These are phyloP conservation scores for Pandemis corylana DNA, from an alignment of 2,888 invertebrate genomes.

Conservation along the genomic window DNA sequence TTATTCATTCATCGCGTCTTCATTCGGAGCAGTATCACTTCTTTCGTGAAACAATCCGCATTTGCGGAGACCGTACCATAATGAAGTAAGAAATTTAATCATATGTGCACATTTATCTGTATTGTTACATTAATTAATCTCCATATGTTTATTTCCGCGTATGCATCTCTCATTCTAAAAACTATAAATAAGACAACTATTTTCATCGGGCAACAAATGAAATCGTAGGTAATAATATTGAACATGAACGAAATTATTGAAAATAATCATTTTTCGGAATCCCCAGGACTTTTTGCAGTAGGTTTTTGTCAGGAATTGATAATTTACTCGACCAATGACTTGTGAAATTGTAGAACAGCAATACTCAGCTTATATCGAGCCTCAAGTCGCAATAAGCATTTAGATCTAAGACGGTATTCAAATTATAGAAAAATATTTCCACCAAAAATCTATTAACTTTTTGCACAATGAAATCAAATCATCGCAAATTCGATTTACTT, in stretches of 20 bases:
- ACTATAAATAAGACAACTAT: too few relatives aligned
- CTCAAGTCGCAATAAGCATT: conserved; percentile 10
- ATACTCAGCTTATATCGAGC: conserved; percentile 17
- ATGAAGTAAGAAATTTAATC: too few relatives aligned
- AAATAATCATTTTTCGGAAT: background rate
- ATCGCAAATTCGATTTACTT: conserved; percentile 12
- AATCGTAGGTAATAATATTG: background rate
- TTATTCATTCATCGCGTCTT: conserved; percentile 34
- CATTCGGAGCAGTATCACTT: conserved; percentile 32
- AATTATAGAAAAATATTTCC: conserved; percentile 13
- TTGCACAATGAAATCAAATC: conserved; percentile 2
- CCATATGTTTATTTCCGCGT: too few relatives aligned
- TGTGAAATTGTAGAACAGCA: conserved; percentile 44
- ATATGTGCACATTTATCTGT: too few relatives aligned
- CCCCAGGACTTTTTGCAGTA: background rate
- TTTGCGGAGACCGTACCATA: background rate
- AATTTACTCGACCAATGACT: conserved; percentile 44
- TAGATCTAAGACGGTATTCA: conserved; percentile 21
- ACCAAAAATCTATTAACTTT: conserved; percentile 5
- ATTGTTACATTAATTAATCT: too few relatives aligned
- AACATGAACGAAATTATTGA: background rate
- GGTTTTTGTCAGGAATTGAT: conserved; percentile 32
- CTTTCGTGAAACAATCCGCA: conserved; percentile 16
- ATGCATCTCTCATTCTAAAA: too few relatives aligned
- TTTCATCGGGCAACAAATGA: too few relatives aligned